Percentiles rank a stretch among this genome's conserved stretches.
These are phyloP conservation scores for Galagoides demidoff DNA, from an alignment of 2,797 vertebrate genomes.

Conservation along the genomic window DNA sequence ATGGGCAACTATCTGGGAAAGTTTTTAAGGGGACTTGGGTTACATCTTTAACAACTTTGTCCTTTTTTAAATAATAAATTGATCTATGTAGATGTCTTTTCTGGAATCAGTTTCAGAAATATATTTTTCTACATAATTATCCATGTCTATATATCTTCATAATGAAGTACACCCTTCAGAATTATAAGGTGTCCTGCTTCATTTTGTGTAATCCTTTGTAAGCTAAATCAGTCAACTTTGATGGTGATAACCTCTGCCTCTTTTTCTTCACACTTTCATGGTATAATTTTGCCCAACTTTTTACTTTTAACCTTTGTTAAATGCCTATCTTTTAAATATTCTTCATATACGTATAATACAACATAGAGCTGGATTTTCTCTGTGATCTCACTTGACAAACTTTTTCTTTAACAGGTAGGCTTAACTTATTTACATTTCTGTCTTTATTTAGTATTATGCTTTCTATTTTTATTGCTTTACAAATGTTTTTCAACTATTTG, in stretches of 20 bases:
- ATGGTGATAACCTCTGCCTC: neutral
- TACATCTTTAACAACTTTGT: neutral
- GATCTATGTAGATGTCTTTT: neutral
- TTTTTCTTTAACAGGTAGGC: neutral
- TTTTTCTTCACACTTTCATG: neutral
- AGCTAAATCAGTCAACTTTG: neutral
- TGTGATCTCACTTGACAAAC: neutral
- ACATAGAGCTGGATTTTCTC: neutral
- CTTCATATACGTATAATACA: neutral
- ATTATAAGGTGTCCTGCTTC: neutral
- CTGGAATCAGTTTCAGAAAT: neutral
- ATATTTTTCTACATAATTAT: neutral
- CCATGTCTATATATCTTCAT: neutral
- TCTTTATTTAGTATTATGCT: neutral
- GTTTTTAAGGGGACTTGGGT: neutral
- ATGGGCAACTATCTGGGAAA: neutral
- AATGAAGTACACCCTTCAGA: neutral
- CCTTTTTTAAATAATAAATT: neutral
- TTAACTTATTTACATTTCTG: neutral
- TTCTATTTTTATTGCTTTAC: neutral
- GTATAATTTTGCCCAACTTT: neutral
- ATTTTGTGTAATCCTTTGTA: neutral
- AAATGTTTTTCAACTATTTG: neutral
- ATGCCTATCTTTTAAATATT: neutral
- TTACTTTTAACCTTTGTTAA: neutral